A percentile compares a stretch with the other conserved stretches of the same genome.
Evolutionary conservation across 1,140 invertebrate genomes (phyloP).

Genomic region (Drosophila albomicans): DNA sequence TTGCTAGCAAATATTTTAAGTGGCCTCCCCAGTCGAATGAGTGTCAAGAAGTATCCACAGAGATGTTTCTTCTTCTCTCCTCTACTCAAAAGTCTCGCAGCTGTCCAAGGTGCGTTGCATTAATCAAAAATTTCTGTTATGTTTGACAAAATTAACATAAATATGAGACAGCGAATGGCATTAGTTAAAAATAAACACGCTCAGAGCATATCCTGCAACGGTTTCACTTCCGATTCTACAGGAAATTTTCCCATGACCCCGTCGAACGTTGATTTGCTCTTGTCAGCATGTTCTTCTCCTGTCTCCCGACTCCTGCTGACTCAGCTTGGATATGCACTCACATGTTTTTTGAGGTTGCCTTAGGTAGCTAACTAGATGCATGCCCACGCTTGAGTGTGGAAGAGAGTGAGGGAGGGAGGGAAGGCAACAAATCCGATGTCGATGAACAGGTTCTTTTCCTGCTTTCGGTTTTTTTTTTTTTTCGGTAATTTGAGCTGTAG

Average conservation of each 20-base stretch:
- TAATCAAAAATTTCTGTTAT: conserved; percentile 74
- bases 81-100: conserved; percentile 16
- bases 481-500: conserved; percentile 74
- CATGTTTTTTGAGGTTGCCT: not conserved
- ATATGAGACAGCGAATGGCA: conserved; percentile 45
- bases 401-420: not conserved
- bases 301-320: not conserved
- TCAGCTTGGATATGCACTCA: conserved; percentile 10
- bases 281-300: conserved; percentile 57
- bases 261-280: conserved; percentile 67
- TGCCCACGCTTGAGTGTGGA: conserved; percentile 40
- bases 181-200: conserved; percentile 66
- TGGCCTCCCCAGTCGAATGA: conserved; percentile 55
- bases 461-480: conserved; percentile 42
- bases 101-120: conserved; percentile 72
- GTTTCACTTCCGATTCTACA: conserved; percentile 72
- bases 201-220: conserved; percentile 65
- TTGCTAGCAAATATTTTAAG: conserved; percentile 73
- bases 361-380: conserved; percentile 41
- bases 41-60: conserved; percentile 40
- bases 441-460: conserved; percentile 79
- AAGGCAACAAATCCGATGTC: conserved; percentile 38
- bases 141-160: conserved; percentile 77
- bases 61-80: not conserved
- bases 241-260: conserved; percentile 73